A percentile compares a stretch with the other conserved stretches of the same genome.
Evolutionary conservation across 2,113 vertebrate genomes (phyloP).

Genomic region (Cyphomyrus discorhynchus): DNA sequence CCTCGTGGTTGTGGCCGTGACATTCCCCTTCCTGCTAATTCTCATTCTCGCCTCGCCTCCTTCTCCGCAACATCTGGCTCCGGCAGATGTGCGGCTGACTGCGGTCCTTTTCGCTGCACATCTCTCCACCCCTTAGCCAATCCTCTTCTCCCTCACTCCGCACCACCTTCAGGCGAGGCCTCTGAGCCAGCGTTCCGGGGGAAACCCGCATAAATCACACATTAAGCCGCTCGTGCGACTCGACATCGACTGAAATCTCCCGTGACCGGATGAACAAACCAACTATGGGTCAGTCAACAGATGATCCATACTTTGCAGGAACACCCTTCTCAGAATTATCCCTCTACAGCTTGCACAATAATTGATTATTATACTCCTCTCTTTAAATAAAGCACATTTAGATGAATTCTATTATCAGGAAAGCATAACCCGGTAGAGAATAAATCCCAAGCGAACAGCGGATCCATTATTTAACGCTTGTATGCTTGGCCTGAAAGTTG

Average conservation of each 20-base stretch:
- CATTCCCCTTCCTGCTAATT: neutral
- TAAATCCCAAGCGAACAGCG: neutral
- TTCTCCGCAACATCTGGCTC: neutral
- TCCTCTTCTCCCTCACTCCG: neutral
- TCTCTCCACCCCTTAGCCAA: neutral
- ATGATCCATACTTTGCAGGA: neutral
- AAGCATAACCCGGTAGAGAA: neutral
- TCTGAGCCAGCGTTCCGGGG: neutral
- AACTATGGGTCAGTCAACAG: constrained; percentile 2
- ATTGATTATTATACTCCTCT: constrained; percentile 8
- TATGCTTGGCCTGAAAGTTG: constrained; percentile 3
- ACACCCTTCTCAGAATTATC: neutral
- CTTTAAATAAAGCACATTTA: neutral
- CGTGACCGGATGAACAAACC: neutral
- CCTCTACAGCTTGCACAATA: neutral
- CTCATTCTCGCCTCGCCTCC: neutral
- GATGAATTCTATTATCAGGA: constrained; percentile 9
- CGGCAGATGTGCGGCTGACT: neutral
- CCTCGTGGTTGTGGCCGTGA: neutral
- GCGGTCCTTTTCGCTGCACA: neutral
- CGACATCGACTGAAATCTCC: neutral
- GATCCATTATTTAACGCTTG: neutral
- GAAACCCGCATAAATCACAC: neutral
- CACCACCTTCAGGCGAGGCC: neutral
- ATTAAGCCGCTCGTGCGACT: constrained; percentile 1